phyloP scores from a whole-genome alignment of 2,797 vertebrate species.

The Chloroceryle inda region DNA sequence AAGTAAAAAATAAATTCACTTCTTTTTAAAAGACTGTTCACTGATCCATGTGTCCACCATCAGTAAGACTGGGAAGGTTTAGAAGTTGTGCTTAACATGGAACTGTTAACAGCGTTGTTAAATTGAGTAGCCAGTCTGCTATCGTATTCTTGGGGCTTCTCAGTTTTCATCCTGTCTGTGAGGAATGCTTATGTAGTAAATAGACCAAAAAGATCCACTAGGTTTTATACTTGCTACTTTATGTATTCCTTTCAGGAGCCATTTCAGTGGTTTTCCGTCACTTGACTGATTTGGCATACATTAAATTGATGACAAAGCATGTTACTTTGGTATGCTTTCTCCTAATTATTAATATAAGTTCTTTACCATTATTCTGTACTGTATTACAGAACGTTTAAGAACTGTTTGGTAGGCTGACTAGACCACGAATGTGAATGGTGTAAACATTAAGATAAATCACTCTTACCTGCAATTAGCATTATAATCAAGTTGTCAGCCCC shows the following conservation, averaged over 20 bases:
- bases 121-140: not conserved
- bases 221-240: not conserved
- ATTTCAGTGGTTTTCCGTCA: not conserved
- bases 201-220: not conserved
- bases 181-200: not conserved
- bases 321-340: not conserved
- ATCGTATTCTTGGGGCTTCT: conserved; percentile 4
- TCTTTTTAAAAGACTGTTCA: conserved; percentile 13
- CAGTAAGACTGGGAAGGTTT: conserved; percentile 32
- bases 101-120: not conserved
- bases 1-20: conserved; percentile 62
- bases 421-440: not conserved
- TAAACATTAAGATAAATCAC: not conserved
- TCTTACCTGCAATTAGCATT: not conserved
- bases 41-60: conserved; percentile 20
- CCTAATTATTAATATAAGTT: not conserved
- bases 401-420: not conserved
- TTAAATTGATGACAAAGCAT: not conserved
- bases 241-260: not conserved
- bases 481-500: not conserved
- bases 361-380: not conserved
- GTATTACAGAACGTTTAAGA: not conserved
- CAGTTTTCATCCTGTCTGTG: not conserved
- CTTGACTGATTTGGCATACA: not conserved
- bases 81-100: not conserved